Percentiles rank a stretch among this genome's conserved stretches.
phyloP scores from a whole-genome alignment of 2,797 vertebrate genomes.

The Setipinna tenuifilis region DNA sequence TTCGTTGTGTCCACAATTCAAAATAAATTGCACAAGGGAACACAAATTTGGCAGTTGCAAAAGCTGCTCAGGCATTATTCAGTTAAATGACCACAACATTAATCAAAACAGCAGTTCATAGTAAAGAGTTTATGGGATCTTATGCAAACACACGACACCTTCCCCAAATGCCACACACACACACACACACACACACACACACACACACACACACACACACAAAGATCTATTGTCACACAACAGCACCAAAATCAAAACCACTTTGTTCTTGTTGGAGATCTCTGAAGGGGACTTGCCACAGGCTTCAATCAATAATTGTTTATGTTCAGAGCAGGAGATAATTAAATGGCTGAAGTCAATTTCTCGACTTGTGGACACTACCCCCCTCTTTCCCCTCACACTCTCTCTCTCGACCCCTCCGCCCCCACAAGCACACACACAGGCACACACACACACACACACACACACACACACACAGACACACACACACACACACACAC shows the following conservation, averaged over 20 bases:
- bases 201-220: conserved; percentile 26
- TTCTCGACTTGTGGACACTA: background rate
- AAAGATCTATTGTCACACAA: conserved; percentile 19
- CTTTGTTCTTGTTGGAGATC: conserved; percentile 15
- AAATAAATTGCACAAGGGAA: too few species aligned
- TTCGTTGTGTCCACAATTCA: too few species aligned
- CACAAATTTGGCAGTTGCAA: too few species aligned
- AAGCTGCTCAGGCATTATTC: too few species aligned
- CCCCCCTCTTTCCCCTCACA: background rate
- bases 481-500: conserved; percentile 6
- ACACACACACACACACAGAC: conserved; percentile 39
- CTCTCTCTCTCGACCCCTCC: background rate
- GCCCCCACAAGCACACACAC: background rate
- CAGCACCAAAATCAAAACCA: conserved; percentile 21
- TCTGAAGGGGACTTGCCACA: conserved; percentile 11
- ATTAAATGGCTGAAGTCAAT: conserved; percentile 21
- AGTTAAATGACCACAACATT: too few species aligned
- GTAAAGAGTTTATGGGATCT: too few species aligned
- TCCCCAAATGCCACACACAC: conserved; percentile 19
- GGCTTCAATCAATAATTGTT: conserved; percentile 22
- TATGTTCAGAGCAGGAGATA: conserved; percentile 22
- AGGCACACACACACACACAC: background rate
- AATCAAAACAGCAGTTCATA: too few species aligned
- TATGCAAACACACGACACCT: too few species aligned
- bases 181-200: conserved; percentile 32